These are phyloP conservation scores for Dendroctonus ponderosae DNA, from an alignment of 1,140 invertebrate species.

Conservation along the genomic window DNA sequence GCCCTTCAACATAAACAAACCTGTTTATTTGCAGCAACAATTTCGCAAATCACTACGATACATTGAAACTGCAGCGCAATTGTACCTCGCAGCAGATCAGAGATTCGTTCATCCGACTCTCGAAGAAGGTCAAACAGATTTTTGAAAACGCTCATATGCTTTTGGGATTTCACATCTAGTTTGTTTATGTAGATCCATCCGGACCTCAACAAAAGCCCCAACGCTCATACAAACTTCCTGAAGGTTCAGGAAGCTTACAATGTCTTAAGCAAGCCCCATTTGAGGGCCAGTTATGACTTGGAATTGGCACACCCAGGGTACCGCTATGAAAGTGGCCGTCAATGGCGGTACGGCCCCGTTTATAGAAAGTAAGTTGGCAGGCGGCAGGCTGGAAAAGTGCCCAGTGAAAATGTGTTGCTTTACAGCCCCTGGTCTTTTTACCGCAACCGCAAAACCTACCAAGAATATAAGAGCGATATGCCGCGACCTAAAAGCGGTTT, in stretches of 20 bases:
- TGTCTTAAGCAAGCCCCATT: conserved; percentile 53
- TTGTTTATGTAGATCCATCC: conserved; percentile 54
- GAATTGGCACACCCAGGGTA: conserved; percentile 28
- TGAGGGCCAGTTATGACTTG: conserved; percentile 54
- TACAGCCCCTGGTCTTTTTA: conserved; percentile 45
- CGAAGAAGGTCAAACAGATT: conserved; percentile 50
- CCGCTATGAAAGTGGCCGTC: conserved; percentile 2
- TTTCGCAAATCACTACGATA: conserved; percentile 49
- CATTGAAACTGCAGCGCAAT: conserved; percentile 48
- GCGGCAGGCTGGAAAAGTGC: too few relatives aligned
- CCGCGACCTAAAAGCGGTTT: conserved; percentile 45
- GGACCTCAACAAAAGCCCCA: conserved; percentile 51
- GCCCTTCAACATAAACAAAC: conserved; percentile 5
- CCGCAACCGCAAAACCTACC: conserved; percentile 43
- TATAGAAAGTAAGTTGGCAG: too few relatives aligned
- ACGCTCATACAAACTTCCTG: conserved; percentile 55
- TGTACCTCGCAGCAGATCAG: conserved; percentile 51
- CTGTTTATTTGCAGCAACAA: conserved; percentile 10
- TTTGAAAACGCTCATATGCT: neutral
- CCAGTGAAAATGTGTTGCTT: too few relatives aligned
- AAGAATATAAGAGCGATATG: conserved; percentile 32
- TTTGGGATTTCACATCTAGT: conserved; percentile 7
- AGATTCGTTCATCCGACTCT: conserved; percentile 52
- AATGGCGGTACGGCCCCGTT: too few relatives aligned
- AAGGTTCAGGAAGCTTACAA: conserved; percentile 58